Percentiles rank a stretch among this genome's conserved stretches.
phyloP scores from a whole-genome alignment of 2,797 vertebrate genomes.

The Tarsius wallacei region DNA sequence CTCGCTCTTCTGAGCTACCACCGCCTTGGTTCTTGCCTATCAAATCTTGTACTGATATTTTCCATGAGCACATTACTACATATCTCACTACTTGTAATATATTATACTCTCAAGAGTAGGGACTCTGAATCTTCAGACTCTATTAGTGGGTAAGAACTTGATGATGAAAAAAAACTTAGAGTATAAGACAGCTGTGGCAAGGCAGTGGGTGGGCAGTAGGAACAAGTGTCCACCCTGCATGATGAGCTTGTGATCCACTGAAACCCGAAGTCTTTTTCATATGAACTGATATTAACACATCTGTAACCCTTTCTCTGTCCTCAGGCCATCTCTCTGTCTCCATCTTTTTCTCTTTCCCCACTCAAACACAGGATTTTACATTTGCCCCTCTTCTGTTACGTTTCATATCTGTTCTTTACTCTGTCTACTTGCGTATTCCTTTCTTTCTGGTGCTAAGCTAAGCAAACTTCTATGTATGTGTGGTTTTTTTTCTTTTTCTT shows the following conservation, averaged over 20 bases:
- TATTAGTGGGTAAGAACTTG: background rate
- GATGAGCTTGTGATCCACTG: background rate
- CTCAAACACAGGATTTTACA: background rate
- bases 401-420: background rate
- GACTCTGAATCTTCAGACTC: background rate
- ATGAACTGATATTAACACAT: too few relatives aligned
- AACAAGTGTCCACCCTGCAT: background rate
- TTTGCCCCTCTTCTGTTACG: background rate
- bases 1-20: background rate
- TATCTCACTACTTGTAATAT: background rate
- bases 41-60: background rate
- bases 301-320: background rate
- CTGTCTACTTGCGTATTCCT: background rate
- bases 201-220: background rate
- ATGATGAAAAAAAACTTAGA: background rate
- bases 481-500: too few relatives aligned
- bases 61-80: background rate
- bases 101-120: too few relatives aligned
- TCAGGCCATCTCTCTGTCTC: accelerated
- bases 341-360: too few relatives aligned
- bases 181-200: background rate
- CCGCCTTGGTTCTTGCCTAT: background rate
- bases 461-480: background rate
- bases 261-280: background rate
- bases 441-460: background rate